Percentiles rank a stretch among this genome's conserved stretches.
Evolutionary conservation across 2,113 vertebrate species (phyloP).

Genomic region (Leptobrachium ailaonicum): DNA sequence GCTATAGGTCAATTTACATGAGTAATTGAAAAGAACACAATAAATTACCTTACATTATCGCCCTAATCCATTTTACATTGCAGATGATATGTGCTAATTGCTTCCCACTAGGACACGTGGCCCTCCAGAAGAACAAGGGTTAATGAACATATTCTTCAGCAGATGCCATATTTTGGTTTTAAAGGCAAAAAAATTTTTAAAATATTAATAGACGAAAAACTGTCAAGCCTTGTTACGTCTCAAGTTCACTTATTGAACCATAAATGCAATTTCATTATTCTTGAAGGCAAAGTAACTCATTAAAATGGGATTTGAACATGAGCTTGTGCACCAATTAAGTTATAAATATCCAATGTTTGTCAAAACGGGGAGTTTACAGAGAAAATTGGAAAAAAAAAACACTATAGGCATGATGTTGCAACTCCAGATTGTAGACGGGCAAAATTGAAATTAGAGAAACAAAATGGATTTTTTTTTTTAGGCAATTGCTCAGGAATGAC

Average conservation of each 20-base stretch:
- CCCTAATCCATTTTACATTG: background rate
- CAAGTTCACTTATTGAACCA: conserved; percentile 48
- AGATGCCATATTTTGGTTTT: conserved; percentile 31
- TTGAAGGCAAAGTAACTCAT: conserved; percentile 49
- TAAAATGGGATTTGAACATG: conserved; percentile 46
- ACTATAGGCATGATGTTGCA: background rate
- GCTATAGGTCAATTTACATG: background rate
- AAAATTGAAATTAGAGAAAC: too few species aligned
- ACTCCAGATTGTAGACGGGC: too few species aligned
- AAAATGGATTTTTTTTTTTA: too few species aligned
- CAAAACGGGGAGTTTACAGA: conserved; percentile 36
- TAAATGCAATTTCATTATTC: conserved; percentile 49
- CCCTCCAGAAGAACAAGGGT: conserved; percentile 32
- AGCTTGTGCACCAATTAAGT: conserved; percentile 48
- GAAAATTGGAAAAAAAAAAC: conserved; percentile 35
- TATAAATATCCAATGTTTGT: conserved; percentile 50
- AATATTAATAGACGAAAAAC: conserved; percentile 45
- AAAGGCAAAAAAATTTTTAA: conserved; percentile 31
- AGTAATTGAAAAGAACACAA: background rate
- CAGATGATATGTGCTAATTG: conserved; percentile 4
- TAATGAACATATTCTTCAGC: conserved; percentile 34
- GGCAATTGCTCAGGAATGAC: too few species aligned
- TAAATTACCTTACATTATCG: background rate
- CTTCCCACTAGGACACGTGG: conserved; percentile 5
- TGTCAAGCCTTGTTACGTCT: conserved; percentile 48